Evolutionary conservation across 2,113 vertebrate species (phyloP), one percentile per base, ranked within the genome.

Genomic region (Coturnix japonica): DNA sequence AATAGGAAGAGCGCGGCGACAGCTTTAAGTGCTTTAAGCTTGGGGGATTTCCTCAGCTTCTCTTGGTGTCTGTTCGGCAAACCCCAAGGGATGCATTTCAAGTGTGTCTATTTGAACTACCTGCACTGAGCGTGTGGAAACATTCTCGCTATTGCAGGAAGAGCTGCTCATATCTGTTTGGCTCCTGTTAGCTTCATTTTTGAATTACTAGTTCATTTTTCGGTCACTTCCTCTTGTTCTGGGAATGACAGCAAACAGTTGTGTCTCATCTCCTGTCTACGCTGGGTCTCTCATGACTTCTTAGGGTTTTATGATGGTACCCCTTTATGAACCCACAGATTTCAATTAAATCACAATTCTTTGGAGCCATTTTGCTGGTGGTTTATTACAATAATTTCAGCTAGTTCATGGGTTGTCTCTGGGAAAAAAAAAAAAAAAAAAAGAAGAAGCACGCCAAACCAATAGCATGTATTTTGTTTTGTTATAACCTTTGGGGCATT

Each of bases 371-470:
- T 67, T 69, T 4, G 2, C 31, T 54, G 21, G 39, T 64, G 49
- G 43, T 11, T 87, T 51, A 43, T 70, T 90, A 25, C 43, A 80
- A 43, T 44, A 17, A 90, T 88, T 90, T 79, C 49, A 88, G 35
- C 63, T 33, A 54, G 20, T 35, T 91, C 28, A 41, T 59, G 26
- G 41, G 22, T 16, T 35, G 22, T 44, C 33, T 79, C 64, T 13
- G 4, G 20, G 47, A 80, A 76, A 4, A 4, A 28, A 21, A 26
- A 9, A 1, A 10, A 35, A 37, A 37, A 37, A 37, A 37, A 37
- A 37, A 37, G 10, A 37, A 37, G 10, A 7, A 37, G 10, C 7
- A 37, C 37, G 10, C 37, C 37, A 37, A 41, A 41, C 39, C 39
- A 41, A 41, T 37, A 37, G 10, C 6, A 18, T 37, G 20, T 67